Evolutionary conservation across 30 jellyfish, hydroid and myxozoan genomes (phyloP).

Genomic region (Hydra vulgaris): DNA sequence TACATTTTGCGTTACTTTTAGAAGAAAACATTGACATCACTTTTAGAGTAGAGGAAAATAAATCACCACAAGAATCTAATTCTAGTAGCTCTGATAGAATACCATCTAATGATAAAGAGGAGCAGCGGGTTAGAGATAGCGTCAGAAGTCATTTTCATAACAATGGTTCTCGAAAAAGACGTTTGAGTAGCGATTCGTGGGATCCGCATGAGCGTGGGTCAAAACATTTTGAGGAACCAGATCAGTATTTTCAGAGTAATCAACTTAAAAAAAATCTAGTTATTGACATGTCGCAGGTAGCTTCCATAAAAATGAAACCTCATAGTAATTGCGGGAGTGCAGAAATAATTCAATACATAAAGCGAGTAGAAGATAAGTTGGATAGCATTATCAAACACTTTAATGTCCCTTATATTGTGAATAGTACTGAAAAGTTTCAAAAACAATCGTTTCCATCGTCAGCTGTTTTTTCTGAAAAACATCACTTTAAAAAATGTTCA

Average conservation of each 20-base stretch:
- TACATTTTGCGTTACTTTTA: too few species aligned
- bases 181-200: background rate
- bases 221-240: background rate
- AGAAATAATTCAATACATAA: background rate
- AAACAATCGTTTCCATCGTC: background rate
- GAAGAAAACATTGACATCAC: background rate
- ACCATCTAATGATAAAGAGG: background rate
- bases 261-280: background rate
- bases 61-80: background rate
- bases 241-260: background rate
- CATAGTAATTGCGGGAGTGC: background rate
- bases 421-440: background rate
- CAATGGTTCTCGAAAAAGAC: background rate
- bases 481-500: background rate
- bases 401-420: slow-evolving; percentile 52
- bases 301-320: slow-evolving; percentile 5
- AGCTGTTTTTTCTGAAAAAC: background rate
- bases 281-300: background rate
- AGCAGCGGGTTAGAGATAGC: background rate
- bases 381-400: slow-evolving; percentile 75
- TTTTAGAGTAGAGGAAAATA: background rate
- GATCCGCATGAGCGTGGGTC: background rate
- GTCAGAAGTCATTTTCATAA: background rate
- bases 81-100: background rate
- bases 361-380: slow-evolving; percentile 50